Base-by-base conservation (phyloP, 2,888 invertebrate genomes). In the Cosmia pyralina region DNA sequence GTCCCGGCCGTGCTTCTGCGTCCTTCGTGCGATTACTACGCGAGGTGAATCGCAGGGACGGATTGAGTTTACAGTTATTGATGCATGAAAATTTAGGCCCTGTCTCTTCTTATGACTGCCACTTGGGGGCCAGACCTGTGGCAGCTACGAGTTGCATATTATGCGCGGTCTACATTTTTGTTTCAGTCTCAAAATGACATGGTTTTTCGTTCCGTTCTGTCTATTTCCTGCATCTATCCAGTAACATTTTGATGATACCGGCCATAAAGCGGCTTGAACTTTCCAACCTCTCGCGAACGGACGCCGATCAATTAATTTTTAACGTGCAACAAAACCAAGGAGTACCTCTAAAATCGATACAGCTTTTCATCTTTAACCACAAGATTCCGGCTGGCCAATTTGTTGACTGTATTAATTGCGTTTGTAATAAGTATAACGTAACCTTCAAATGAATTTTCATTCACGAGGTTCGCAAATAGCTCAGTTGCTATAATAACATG, bases 21-120 rank as follows among this genome's bases (percentile, higher is more conserved):
- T 92, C 94, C 95, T 94, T 95, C 93, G 91, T 78, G 77, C 84
- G 93, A 93, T 92, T 94, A 91, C 84, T 69, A 84, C 85, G 86
- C 81, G 85, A 81, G 82, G 77, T 81, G 77, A 71, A 52, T 53
- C 11, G 75, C 93, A 93, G 93, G 83, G 90, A 78, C 85, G 94
- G 67, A 93, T 78, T 93, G 10, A 48, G 46, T n/a, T 52, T 38
- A 44, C 3, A 38, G 13, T 60, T 68, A 57, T 4, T 28, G 15
- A 8, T 38, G 15, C 6, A 75, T 41, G 11, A 38, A 38, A n/a
- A 15, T 7, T 17, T 19, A n/a, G 17, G 13, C 4, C 41, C 41
- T 34, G 19, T 22, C 5, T 48, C 13, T 64, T 38, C 0, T 28
- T 48, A 38, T 34, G 15, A 10, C 8, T 69, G n/a, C 4, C 17